A percentile compares a stretch with the other conserved stretches of the same genome.
Evolutionary conservation across 2,797 vertebrate species (phyloP).

Genomic region (Ambastaia sidthimunki): DNA sequence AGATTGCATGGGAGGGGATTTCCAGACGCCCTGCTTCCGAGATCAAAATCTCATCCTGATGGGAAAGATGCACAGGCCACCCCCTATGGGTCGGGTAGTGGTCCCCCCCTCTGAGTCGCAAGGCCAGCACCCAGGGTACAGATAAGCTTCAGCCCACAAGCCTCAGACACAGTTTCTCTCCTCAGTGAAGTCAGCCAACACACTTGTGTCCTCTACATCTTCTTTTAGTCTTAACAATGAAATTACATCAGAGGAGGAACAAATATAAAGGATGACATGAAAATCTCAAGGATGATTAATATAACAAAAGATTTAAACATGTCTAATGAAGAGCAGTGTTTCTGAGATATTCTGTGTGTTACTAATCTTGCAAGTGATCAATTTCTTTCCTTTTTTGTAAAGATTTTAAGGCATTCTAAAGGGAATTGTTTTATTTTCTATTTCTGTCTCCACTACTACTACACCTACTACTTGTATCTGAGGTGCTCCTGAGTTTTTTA

Average conservation of each 20-base stretch:
- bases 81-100: constrained; percentile 86
- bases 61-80: constrained; percentile 95
- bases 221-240: constrained; percentile 82
- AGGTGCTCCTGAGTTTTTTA: constrained; percentile 9
- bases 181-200: constrained; percentile 72
- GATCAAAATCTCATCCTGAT: constrained; percentile 96
- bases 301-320: constrained; percentile 72
- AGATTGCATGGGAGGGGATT: constrained; percentile 98
- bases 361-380: constrained; percentile 87
- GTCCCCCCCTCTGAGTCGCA: constrained; percentile 82
- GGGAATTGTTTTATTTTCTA: constrained; percentile 65
- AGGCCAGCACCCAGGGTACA: constrained; percentile 98
- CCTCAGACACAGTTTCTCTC: constrained; percentile 61
- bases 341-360: constrained; percentile 53
- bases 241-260: constrained; percentile 69
- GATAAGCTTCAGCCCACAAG: constrained; percentile 90
- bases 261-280: constrained; percentile 62
- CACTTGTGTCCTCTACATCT: constrained; percentile 53
- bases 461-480: constrained; percentile 62
- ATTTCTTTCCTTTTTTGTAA: constrained; percentile 66
- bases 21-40: constrained; percentile 97
- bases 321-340: constrained; percentile 78
- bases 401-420: constrained; percentile 65
- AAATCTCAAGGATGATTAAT: constrained; percentile 74
- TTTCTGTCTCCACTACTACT: constrained; percentile 47